phyloP scores from a whole-genome alignment of 2,113 vertebrate species.

The Daphoenositta chrysoptera region DNA sequence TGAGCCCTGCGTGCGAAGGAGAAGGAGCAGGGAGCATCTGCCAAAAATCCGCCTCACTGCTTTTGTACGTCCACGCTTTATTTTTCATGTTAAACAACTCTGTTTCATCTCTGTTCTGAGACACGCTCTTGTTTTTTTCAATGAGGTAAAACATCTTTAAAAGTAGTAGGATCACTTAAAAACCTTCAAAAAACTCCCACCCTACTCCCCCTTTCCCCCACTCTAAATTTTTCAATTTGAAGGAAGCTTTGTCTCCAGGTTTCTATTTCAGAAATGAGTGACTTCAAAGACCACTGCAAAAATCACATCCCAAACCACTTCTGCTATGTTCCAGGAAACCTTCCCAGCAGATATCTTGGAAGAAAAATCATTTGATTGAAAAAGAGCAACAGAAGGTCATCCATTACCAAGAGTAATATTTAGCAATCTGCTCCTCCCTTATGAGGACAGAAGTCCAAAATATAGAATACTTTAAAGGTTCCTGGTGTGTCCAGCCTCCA shows the following conservation, averaged over 20 bases:
- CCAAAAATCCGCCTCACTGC: not conserved
- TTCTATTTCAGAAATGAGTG: not conserved
- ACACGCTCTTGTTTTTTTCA: not conserved
- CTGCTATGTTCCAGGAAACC: not conserved
- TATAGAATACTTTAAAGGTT: not conserved
- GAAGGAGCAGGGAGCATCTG: not conserved
- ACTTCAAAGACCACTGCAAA: not conserved
- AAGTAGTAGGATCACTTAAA: not conserved
- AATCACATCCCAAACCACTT: not conserved
- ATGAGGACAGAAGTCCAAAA: not conserved
- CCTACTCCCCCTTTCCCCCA: rapidly evolving
- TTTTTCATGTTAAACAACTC: not conserved
- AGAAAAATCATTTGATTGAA: not conserved
- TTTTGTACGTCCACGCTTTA: not conserved
- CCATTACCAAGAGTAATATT: not conserved
- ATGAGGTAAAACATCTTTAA: not conserved
- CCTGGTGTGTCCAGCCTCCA: not conserved
- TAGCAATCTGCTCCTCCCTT: not conserved
- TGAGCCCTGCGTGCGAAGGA: not conserved
- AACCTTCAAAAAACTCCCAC: not conserved
- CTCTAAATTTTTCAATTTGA: not conserved
- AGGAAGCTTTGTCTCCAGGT: not conserved
- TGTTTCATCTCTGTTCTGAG: not conserved
- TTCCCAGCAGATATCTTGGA: not conserved
- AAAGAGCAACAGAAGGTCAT: not conserved